Evolutionary conservation across 2,888 invertebrate genomes (phyloP).

Genomic region (Patella pellucida): DNA sequence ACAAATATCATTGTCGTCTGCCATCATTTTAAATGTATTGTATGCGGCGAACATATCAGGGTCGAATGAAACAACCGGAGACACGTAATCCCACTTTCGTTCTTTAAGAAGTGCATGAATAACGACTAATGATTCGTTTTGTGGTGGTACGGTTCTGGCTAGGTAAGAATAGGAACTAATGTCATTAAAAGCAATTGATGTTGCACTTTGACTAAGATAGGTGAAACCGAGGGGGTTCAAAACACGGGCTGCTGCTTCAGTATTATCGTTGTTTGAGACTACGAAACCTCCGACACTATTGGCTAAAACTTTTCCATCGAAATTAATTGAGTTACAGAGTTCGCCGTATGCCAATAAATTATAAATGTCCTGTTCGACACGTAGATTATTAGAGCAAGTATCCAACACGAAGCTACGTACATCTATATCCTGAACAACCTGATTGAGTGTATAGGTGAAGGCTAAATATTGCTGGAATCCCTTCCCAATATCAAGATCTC

Average conservation of each 20-base stretch:
- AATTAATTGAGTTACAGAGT: constrained; percentile 56
- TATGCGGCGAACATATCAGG: constrained; percentile 35
- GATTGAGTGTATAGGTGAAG: constrained; percentile 64
- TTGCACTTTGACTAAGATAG: constrained; percentile 67
- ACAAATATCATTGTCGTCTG: constrained; percentile 38
- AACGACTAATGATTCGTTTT: constrained; percentile 50
- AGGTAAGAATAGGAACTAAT: constrained; percentile 50
- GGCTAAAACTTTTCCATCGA: background rate
- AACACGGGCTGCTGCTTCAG: constrained; percentile 69
- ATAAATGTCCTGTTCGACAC: constrained; percentile 62
- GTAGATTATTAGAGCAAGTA: constrained; percentile 56
- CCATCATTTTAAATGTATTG: constrained; percentile 35
- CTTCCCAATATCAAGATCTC: constrained; percentile 44
- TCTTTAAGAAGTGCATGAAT: constrained; percentile 64
- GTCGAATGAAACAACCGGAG: constrained; percentile 61
- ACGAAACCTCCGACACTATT: constrained; percentile 56
- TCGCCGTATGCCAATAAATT: constrained; percentile 61
- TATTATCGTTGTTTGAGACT: constrained; percentile 52
- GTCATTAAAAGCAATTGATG: constrained; percentile 46
- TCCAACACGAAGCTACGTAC: constrained; percentile 58
- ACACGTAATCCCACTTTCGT: constrained; percentile 69
- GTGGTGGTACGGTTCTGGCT: constrained; percentile 58
- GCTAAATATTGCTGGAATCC: constrained; percentile 66
- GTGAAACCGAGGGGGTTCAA: constrained; percentile 74
- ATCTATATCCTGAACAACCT: constrained; percentile 8